These are phyloP conservation scores for Alfaro cultratus DNA, from an alignment of 2,797 vertebrate genomes.

Conservation along the genomic window DNA sequence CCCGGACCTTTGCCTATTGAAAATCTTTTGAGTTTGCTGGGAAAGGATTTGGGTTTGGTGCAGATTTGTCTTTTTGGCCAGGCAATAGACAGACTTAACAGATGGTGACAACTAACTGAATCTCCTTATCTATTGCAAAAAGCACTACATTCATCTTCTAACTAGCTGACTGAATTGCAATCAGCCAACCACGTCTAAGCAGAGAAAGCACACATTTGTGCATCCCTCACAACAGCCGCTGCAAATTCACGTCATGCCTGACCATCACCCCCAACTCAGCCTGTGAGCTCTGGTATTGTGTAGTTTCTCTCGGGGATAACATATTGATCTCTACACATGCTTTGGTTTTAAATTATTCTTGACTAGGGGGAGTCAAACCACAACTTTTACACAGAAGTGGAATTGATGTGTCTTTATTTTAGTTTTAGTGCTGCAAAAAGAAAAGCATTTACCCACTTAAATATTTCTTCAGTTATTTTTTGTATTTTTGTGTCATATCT, in stretches of 20 bases:
- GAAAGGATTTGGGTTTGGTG: background rate
- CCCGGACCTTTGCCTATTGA: background rate
- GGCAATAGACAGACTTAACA: background rate
- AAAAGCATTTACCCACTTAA: background rate
- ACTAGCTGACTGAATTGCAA: background rate
- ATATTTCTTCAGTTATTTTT: background rate
- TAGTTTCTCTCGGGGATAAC: background rate
- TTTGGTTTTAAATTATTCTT: background rate
- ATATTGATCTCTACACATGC: background rate
- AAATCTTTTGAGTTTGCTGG: background rate
- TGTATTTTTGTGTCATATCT: background rate
- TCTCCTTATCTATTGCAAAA: background rate
- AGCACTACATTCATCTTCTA: background rate
- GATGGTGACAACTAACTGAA: background rate
- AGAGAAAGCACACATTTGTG: background rate
- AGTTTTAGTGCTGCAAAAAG: background rate
- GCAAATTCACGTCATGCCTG: background rate
- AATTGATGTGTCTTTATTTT: background rate
- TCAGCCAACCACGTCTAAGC: background rate
- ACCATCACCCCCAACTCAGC: background rate
- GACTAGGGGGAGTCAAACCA: background rate
- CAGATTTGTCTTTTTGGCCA: too few species aligned
- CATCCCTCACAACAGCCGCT: background rate
- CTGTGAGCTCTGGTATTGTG: background rate
- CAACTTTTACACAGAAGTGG: background rate